A percentile compares a stretch with the other conserved stretches of the same genome.
phyloP scores from a whole-genome alignment of 2,113 vertebrate species.

The Columba janthina region DNA sequence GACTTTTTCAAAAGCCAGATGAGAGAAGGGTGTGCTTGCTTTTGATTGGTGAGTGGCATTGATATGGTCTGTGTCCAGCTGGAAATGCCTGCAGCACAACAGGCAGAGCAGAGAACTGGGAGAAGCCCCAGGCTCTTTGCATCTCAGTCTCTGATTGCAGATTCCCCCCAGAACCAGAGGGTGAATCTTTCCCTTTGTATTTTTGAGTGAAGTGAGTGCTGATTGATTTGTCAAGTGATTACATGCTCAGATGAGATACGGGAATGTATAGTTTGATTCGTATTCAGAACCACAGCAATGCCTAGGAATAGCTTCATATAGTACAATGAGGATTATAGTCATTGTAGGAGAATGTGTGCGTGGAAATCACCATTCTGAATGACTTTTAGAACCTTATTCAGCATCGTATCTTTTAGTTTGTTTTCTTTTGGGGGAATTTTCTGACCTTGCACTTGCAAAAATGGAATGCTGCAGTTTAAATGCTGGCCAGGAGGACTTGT shows the following conservation, averaged over 20 bases:
- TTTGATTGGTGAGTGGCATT: background rate
- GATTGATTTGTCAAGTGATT: slow-evolving; percentile 67
- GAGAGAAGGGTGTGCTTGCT: background rate
- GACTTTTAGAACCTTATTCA: background rate
- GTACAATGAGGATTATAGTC: background rate
- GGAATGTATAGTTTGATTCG: slow-evolving; percentile 34
- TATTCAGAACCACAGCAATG: background rate
- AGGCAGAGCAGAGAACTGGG: background rate
- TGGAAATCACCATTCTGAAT: background rate
- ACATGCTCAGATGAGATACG: slow-evolving; percentile 49
- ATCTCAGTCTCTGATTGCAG: slow-evolving; percentile 16
- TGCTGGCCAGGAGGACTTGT: background rate
- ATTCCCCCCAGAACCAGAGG: background rate
- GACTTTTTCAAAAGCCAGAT: background rate
- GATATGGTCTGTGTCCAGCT: background rate
- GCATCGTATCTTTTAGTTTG: background rate
- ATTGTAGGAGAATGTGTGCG: background rate
- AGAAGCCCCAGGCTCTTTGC: background rate
- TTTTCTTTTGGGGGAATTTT: background rate
- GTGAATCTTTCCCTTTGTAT: slow-evolving; percentile 55
- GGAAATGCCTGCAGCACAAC: background rate
- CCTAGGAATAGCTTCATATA: background rate
- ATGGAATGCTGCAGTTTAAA: background rate
- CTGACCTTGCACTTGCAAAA: background rate
- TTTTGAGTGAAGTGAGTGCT: slow-evolving; percentile 47